Evolutionary conservation across 2,797 vertebrate genomes (phyloP), one percentile per base, ranked within the genome.

Genomic region (Kryptolebias ocellatus): DNA sequence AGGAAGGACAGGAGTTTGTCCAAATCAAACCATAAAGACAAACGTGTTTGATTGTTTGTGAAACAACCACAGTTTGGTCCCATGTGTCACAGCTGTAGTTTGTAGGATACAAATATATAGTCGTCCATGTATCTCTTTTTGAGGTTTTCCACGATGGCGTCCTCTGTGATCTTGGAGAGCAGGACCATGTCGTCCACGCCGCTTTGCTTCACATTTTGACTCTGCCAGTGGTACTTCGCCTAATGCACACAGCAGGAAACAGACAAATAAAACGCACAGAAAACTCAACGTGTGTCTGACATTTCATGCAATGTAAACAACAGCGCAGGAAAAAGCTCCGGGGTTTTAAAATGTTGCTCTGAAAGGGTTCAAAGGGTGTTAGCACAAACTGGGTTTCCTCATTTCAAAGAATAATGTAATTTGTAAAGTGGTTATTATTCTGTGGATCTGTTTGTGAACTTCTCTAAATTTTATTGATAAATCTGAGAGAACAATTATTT

Each of bases 221-320:
- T 98, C 92, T 99, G 98, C 97, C 97, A 99, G 91, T 99, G 97
- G 79, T 98, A 98, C 90, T 98, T 99, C 24, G 95, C 97, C 94
- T 95, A 78, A 65, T 45, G 51, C 20, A 37, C 16, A 76, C 17
- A 67, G 3, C 14, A 61, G 29, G 9, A 70, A 3, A 42, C 11
- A 42, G 10, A 42, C 10, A 39, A 9, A 34, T 6, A 39, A 42
- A 42, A 12, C 12, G n/a, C 4, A 16, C 1, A 53, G 5, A 56
- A 17, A 46, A 27, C 18, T 29, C 28, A 18, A 28, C n/a, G 14
- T 49, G 14, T 12, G 11, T 7, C 7, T 27, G 1, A 17, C 31
- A 24, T 66, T 51, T 51, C 0, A 58, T 12, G 24, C 17, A 2
- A 18, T 18, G 37, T 31, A 15, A 34, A 34, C 9, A 34, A 34